Base-by-base conservation (phyloP, 2,113 vertebrate genomes). In the Larimichthys polyactis region DNA sequence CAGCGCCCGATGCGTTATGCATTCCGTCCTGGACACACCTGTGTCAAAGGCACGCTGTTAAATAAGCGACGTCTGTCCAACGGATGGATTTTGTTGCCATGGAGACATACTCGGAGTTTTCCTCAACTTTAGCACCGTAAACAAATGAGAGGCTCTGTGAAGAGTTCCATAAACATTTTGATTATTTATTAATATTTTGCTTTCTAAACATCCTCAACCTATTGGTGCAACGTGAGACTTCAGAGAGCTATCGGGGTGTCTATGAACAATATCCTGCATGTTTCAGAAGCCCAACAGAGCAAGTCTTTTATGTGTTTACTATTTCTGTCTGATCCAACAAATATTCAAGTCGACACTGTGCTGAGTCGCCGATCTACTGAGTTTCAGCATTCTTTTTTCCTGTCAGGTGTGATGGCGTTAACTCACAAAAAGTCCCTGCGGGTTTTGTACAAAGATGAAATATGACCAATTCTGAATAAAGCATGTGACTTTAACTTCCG, bases 161-260 rank as follows among this genome's bases (percentile, higher is more conserved):
- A 6, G 44, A 52, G 44, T 43, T 43, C 43, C 58, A 58, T 15
- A 0, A 69, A 22, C 63, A 66, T 73, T 51, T 24, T 1, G 40
- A n/a, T 4, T 2, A 4, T 40, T 32, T 2, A 52, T 60, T 54
- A 12, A 62, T 40, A 40, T 64, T 84, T 69, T 57, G 16, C 36
- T 84, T 84, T 79, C 40, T n/a, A 79, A 79, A 58, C 4, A 75
- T 22, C 75, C 54, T 62, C 15, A 24, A 55, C 36, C 14, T 22
- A 24, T 55, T 55, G n/a, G 27, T 40, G 62, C 51, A 43, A 4
- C n/a, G 3, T 14, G 43, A 59, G 58, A 55, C 65, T 48, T 71
- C 19, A 63, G 49, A 55, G 9, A 29, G 17, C 32, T 11, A 62
- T 3, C 17, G 52, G 24, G 15, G 12, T 9, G 43, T 43, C n/a